A percentile compares a stretch with the other conserved stretches of the same genome.
Evolutionary conservation across 2,797 vertebrate species (phyloP).

Genomic region (Chlorospingus semifuscus): DNA sequence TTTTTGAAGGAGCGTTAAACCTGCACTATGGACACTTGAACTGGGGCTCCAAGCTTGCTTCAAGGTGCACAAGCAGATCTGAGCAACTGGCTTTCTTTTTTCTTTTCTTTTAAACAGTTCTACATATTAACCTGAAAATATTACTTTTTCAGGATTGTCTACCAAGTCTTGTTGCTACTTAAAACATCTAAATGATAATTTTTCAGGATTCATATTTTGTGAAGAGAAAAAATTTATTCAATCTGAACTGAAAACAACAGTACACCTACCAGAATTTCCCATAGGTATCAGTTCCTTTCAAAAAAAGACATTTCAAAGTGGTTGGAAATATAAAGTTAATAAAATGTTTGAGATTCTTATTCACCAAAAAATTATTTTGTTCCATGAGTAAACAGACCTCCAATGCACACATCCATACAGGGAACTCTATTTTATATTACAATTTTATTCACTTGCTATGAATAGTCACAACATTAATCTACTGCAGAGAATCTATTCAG

Average conservation of each 20-base stretch:
- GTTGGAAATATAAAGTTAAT: neutral
- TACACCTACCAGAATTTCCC: neutral
- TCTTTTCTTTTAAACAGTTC: neutral
- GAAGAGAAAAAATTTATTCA: neutral
- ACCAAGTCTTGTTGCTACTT: neutral
- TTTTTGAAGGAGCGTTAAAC: neutral
- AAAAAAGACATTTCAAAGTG: neutral
- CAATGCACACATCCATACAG: constrained; percentile 32
- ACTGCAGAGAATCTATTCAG: constrained; percentile 66
- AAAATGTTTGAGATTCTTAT: neutral
- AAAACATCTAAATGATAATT: neutral
- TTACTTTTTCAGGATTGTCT: neutral
- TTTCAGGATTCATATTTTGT: neutral
- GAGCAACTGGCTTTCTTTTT: neutral
- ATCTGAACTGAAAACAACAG: neutral
- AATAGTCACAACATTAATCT: constrained; percentile 74
- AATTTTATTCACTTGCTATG: constrained; percentile 76
- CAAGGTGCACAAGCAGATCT: neutral
- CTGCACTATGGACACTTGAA: neutral
- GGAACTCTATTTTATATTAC: constrained; percentile 66
- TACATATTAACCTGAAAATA: neutral
- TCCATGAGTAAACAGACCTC: neutral
- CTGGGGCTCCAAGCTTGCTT: neutral
- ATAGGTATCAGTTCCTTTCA: neutral
- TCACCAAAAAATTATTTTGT: neutral